Evolutionary conservation across 2,888 invertebrate genomes (phyloP).

Genomic region (Catocala nupta): DNA sequence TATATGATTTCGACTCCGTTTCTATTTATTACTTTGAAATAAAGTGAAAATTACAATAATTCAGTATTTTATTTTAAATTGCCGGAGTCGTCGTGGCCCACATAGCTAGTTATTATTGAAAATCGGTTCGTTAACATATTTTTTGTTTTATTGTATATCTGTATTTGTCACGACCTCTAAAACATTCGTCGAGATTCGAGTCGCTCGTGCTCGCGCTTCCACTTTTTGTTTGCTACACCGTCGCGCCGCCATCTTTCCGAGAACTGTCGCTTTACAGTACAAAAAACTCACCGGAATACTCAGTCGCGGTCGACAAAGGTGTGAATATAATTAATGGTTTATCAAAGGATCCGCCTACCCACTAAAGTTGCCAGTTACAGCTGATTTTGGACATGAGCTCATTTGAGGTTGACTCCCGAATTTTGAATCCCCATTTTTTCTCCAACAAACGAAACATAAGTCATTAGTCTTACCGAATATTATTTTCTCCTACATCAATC

Average conservation of each 20-base stretch:
- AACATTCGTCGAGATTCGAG: constrained; percentile 62
- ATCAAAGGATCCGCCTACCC: constrained; percentile 77
- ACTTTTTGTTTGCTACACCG: constrained; percentile 67
- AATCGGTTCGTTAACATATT: constrained; percentile 34
- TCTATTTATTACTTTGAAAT: constrained; percentile 18
- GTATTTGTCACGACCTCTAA: constrained; percentile 65
- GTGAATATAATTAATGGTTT: constrained; percentile 85
- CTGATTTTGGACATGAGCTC: constrained; percentile 65
- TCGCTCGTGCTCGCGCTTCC: constrained; percentile 73
- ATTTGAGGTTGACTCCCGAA: constrained; percentile 52
- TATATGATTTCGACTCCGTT: neutral
- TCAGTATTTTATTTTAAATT: constrained; percentile 20
- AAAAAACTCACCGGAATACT: constrained; percentile 57
- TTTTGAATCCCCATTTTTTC: constrained; percentile 47
- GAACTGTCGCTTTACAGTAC: constrained; percentile 74
- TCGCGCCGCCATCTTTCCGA: constrained; percentile 72
- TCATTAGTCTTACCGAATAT: constrained; percentile 51
- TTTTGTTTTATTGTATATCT: constrained; percentile 48
- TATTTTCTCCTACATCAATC: constrained; percentile 64
- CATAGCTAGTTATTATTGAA: constrained; percentile 29
- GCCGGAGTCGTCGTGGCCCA: constrained; percentile 19
- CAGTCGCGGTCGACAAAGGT: constrained; percentile 73
- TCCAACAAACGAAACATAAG: constrained; percentile 27
- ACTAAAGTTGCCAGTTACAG: constrained; percentile 55
- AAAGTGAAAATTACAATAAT: constrained; percentile 6